A percentile compares a stretch with the other conserved stretches of the same genome.
Conservation (phyloP, 1,140 invertebrate species). For the Diabrotica undecimpunctata region DNA sequence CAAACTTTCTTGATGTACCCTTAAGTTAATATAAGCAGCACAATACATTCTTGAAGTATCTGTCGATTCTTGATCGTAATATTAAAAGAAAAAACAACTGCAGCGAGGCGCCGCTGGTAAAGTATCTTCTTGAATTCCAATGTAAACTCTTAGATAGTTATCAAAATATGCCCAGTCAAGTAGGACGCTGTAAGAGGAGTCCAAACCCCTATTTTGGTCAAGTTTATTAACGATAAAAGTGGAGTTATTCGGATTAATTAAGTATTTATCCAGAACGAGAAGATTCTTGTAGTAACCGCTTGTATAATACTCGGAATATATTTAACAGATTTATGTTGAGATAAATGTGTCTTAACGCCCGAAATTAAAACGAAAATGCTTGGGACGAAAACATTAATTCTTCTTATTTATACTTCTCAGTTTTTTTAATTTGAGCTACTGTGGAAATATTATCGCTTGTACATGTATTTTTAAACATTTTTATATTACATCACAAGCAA, state of each 20-base stretch:
- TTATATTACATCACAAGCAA: too few relatives aligned
- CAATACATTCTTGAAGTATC: too few relatives aligned
- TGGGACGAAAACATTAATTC: not conserved
- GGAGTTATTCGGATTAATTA: not conserved
- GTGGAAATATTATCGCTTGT: too few relatives aligned
- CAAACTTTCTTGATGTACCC: too few relatives aligned
- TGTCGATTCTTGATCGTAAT: too few relatives aligned
- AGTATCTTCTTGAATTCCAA: not conserved
- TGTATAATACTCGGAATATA: not conserved
- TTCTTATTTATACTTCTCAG: too few relatives aligned
- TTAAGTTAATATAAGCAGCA: too few relatives aligned
- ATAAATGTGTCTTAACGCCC: not conserved
- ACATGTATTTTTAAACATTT: too few relatives aligned
- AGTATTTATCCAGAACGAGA: not conserved
- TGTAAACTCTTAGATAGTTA: conserved; percentile 1
- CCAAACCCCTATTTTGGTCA: not conserved
- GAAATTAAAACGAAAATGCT: not conserved
- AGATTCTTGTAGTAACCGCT: not conserved
- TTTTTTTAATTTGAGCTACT: too few relatives aligned
- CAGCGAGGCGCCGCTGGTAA: too few relatives aligned
- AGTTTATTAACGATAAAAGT: not conserved
- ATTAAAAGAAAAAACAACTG: too few relatives aligned
- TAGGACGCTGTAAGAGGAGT: not conserved
- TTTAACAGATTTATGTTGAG: not conserved
- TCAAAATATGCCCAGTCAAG: not conserved